Evolutionary conservation across 2,888 invertebrate genomes (phyloP), one percentile per base, ranked within the genome.

Genomic region (Pachydiplax longipennis): DNA sequence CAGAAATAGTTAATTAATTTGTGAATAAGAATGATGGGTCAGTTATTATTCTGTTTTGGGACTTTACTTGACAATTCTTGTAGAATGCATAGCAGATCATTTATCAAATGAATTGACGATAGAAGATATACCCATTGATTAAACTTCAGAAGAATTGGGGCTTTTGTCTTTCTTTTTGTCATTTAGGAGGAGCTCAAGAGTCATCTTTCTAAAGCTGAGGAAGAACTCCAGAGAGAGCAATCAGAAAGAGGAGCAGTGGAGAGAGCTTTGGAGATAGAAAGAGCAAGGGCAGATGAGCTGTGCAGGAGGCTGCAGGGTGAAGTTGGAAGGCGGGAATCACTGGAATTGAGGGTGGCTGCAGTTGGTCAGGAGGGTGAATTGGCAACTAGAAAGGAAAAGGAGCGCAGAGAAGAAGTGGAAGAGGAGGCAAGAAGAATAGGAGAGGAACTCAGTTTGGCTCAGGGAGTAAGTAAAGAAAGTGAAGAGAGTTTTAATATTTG

Each of bases 361-460:
- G 87, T 87, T 10, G 37, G 87, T 4, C 87, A 87, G 61, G 87
- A 87, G 37, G 87, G 87, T 18, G 87, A 87, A 61, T 37, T 87
- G 87, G 87, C 87, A 5, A 61, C 87, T 15, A 61, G 87, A 37
- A 58, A 35, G 18, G 87, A 87, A n/a, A 93, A 93, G 92, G 97
- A 97, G 92, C 96, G 96, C 87, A 95, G 96, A 13, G 97, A 97
- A 92, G 97, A 97, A 93, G 96, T 61, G 0, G 87, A 87, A 48
- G 87, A 87, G 31, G 87, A 87, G 40, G 87, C 37, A 10, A 61
- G 87, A n/a, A 35, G 87, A 31, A 12, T 61, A 10, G 65, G 87
- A 22, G 87, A 87, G n/a, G 61, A 58, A 18, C 87, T 87, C 22
- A 15, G 37, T n/a, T 8, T 65, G 5, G 65, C 37, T 10, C 87